These are phyloP conservation scores for Aphelenchoides besseyi DNA, from an alignment of 1,140 invertebrate species.

Conservation along the genomic window DNA sequence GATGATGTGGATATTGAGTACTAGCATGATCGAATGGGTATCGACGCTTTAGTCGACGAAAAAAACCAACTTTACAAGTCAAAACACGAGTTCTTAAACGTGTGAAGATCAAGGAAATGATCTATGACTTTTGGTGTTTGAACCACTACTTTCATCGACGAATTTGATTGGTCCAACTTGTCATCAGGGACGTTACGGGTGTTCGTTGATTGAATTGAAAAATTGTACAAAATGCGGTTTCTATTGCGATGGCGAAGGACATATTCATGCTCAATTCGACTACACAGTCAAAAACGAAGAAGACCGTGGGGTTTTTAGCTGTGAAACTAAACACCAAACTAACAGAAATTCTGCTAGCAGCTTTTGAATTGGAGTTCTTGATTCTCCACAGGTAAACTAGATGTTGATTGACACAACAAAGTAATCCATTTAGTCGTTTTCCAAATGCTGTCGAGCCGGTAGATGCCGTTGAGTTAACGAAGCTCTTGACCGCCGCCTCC, in stretches of 20 bases:
- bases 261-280: not conserved
- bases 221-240: not conserved
- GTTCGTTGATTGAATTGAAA: not conserved
- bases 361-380: conserved; percentile 12
- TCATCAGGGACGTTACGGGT: not conserved
- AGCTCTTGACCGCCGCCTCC: not conserved
- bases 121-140: too few species aligned
- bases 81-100: too few species aligned
- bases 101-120: too few species aligned
- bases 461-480: not conserved
- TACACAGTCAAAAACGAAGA: not conserved
- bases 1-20: too few species aligned
- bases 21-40: too few species aligned
- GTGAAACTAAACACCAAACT: not conserved
- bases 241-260: not conserved
- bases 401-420: not conserved
- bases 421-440: not conserved
- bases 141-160: not conserved
- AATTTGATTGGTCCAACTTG: too few species aligned
- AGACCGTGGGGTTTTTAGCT: not conserved
- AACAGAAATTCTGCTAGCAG: conserved; percentile 1
- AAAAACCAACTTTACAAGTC: too few species aligned
- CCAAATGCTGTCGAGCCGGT: not conserved
- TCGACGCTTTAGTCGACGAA: too few species aligned
- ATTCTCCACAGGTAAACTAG: not conserved